A percentile compares a stretch with the other conserved stretches of the same genome.
phyloP scores from a whole-genome alignment of 2,797 vertebrate genomes.

The Aythya fuligula region DNA sequence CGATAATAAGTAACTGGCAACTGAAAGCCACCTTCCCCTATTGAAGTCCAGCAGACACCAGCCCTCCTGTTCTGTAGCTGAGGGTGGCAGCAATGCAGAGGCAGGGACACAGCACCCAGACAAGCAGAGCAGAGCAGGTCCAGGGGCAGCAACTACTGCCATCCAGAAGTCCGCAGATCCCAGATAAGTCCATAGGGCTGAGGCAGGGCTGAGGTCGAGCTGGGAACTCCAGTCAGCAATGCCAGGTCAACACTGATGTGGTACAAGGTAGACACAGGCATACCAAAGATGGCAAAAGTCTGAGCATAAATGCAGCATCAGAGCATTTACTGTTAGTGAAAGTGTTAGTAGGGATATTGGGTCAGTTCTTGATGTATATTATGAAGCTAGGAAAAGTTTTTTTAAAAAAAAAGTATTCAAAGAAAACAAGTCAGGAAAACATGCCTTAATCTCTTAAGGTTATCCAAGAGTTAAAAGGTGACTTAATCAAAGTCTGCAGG shows the following conservation, averaged over 20 bases:
- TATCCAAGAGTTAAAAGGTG: slow-evolving; percentile 62
- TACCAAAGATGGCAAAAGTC: background rate
- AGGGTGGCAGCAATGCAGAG: background rate
- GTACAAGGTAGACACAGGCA: background rate
- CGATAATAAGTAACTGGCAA: background rate
- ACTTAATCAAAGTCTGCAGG: slow-evolving; percentile 43
- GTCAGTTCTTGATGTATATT: background rate
- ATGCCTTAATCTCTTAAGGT: slow-evolving; percentile 16
- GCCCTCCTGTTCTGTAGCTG: background rate
- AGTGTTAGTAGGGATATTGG: background rate
- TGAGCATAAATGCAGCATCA: background rate
- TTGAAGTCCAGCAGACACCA: background rate
- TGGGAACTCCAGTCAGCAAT: background rate
- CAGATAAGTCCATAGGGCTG: background rate
- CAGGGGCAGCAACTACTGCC: rapidly evolving
- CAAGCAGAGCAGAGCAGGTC: background rate
- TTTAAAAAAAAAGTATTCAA: background rate
- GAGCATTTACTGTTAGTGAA: background rate
- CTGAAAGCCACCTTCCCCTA: background rate
- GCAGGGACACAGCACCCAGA: background rate
- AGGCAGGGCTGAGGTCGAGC: background rate
- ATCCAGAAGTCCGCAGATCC: background rate
- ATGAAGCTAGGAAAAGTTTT: background rate
- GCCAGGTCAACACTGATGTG: background rate
- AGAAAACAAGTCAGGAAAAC: background rate